phyloP scores from a whole-genome alignment of 2,888 invertebrate genomes.

The Hemithea aestivaria region DNA sequence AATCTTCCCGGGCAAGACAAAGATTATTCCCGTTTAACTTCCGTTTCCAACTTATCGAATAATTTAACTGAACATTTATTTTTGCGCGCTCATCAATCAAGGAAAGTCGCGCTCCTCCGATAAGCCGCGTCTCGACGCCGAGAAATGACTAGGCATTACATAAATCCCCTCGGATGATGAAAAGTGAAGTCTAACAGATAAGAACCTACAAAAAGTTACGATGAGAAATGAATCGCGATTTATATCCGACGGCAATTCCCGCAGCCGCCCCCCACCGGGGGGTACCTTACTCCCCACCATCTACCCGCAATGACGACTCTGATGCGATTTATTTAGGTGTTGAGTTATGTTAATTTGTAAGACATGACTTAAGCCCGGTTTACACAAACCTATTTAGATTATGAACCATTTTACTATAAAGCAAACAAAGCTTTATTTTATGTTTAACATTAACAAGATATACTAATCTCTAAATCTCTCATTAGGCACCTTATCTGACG shows the following conservation, averaged over 20 bases:
- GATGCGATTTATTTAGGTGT: slow-evolving; percentile 19
- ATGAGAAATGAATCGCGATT: slow-evolving; percentile 81
- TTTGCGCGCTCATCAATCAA: slow-evolving; percentile 81
- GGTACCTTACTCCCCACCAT: slow-evolving; percentile 6
- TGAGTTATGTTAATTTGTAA: slow-evolving; percentile 20
- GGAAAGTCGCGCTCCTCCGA: slow-evolving; percentile 73
- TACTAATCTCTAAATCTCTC: too few species aligned
- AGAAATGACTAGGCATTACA: slow-evolving; percentile 81
- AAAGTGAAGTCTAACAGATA: slow-evolving; percentile 81
- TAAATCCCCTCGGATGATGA: slow-evolving; percentile 81
- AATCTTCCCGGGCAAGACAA: slow-evolving; percentile 77
- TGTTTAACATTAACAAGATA: too few species aligned
- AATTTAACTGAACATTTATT: slow-evolving; percentile 81
- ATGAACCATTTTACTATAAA: too few species aligned
- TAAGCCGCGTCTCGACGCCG: slow-evolving; percentile 78
- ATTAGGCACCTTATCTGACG: slow-evolving; percentile 7
- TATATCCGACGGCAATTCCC: slow-evolving; percentile 68
- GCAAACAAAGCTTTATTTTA: too few species aligned
- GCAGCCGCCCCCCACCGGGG: slow-evolving; percentile 28
- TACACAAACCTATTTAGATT: too few species aligned
- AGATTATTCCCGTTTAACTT: slow-evolving; percentile 81
- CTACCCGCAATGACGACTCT: slow-evolving; percentile 20
- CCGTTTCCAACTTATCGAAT: slow-evolving; percentile 81
- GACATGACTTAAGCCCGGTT: slow-evolving; percentile 10
- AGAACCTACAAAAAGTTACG: slow-evolving; percentile 81